These are phyloP conservation scores for Phymatocera aterrima DNA, from an alignment of 2,888 invertebrate genomes.

Conservation along the genomic window DNA sequence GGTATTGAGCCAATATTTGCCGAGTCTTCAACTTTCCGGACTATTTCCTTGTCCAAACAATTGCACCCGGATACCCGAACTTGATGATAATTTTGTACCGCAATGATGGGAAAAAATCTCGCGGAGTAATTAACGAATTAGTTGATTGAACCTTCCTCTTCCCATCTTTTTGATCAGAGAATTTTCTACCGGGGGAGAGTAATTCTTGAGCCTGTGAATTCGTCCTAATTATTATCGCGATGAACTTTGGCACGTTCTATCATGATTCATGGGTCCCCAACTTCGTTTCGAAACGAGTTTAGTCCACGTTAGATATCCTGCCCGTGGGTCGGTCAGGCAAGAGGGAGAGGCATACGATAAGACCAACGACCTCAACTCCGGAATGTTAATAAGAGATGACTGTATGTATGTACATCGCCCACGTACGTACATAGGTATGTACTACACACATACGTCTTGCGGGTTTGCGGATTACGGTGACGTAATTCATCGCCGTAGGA, in stretches of 20 bases:
- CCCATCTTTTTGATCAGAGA: not conserved
- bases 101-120: not conserved
- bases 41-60: not conserved
- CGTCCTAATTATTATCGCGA: constrained; percentile 18
- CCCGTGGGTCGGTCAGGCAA: constrained; percentile 14
- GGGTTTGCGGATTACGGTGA: constrained; percentile 34
- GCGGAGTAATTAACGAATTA: not conserved
- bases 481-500: constrained; percentile 17
- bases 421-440: no score
- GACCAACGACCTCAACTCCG: constrained; percentile 38
- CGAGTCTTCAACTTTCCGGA: no score
- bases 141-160: not conserved
- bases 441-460: no score
- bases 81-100: not conserved
- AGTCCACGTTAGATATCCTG: not conserved
- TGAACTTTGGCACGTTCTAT: constrained; percentile 14
- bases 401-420: constrained; percentile 37
- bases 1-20: no score
- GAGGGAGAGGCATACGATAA: constrained; percentile 31
- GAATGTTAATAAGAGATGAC: constrained; percentile 38
- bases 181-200: not conserved
- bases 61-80: not conserved
- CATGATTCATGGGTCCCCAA: constrained; percentile 11
- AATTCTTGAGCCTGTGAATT: not conserved
- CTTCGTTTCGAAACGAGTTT: constrained; percentile 23